phyloP scores from a whole-genome alignment of 1,140 invertebrate genomes.

The Cyphomyrmex costatus region DNA sequence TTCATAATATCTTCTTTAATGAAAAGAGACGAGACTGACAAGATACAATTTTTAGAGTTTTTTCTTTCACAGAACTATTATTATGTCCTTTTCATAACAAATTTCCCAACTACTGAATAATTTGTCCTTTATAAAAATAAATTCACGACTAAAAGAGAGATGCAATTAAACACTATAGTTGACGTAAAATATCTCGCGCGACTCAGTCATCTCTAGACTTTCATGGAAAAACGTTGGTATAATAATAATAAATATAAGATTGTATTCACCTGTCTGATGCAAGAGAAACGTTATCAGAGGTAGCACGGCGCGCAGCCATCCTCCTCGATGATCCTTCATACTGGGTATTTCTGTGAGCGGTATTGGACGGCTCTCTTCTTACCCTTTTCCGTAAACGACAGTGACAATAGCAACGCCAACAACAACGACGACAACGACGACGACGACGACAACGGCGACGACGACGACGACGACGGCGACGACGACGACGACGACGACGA shows the following conservation, averaged over 20 bases:
- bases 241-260: not conserved
- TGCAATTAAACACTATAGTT: not conserved
- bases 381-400: conserved; percentile 21
- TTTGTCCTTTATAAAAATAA: conserved; percentile 6
- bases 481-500: conserved; percentile 5
- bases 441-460: not conserved
- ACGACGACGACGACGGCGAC: conserved; percentile 40
- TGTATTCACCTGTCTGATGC: conserved; percentile 75
- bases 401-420: conserved; percentile 3
- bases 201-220: not conserved
- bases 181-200: not conserved
- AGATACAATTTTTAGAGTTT: not conserved
- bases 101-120: not conserved
- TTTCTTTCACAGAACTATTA: not conserved
- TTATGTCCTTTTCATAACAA: not conserved
- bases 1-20: conserved; percentile 19
- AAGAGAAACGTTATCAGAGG: conserved; percentile 76
- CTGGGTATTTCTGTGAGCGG: conserved; percentile 59
- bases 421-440: conserved; percentile 12
- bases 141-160: not conserved
- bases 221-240: not conserved
- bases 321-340: conserved; percentile 79
- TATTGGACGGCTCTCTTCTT: conserved; percentile 44
- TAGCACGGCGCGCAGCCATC: conserved; percentile 77
- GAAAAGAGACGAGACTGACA: no score